Conservation (phyloP, 2,797 vertebrate genomes). For the Hydrolagus colliei region DNA sequence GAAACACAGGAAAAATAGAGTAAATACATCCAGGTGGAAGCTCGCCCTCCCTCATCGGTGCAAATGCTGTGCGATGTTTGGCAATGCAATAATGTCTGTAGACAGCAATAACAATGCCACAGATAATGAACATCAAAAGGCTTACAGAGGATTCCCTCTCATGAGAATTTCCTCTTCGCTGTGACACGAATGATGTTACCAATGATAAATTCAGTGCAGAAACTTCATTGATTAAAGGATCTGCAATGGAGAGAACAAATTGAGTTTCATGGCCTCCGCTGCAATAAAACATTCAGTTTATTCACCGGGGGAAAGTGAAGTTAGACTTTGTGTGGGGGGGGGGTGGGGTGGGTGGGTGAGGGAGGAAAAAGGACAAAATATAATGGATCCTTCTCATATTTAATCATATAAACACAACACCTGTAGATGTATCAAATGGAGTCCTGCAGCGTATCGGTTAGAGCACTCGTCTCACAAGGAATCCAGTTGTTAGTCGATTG, state of each 20-base stretch:
- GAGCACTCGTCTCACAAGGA: no score
- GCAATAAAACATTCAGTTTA: background rate
- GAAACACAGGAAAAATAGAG: no score
- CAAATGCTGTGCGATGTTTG: background rate
- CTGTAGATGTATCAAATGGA: background rate
- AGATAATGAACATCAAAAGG: background rate
- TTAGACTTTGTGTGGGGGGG: background rate
- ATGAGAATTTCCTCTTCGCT: background rate
- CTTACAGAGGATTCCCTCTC: background rate
- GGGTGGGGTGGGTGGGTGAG: no score
- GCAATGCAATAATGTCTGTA: background rate
- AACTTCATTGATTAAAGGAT: conserved; percentile 6
- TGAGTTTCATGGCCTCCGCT: background rate
- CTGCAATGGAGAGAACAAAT: background rate
- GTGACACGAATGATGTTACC: background rate
- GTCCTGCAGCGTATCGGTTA: no score
- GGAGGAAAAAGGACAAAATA: background rate
- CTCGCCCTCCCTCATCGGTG: background rate
- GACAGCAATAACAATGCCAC: background rate
- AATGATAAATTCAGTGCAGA: background rate
- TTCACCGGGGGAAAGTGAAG: background rate
- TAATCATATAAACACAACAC: background rate
- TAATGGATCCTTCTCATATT: background rate
- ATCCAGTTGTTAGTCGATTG: no score
- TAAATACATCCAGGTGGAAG: no score